Conservation (phyloP, 2,888 invertebrate genomes). For the Dioctria rufipes region DNA sequence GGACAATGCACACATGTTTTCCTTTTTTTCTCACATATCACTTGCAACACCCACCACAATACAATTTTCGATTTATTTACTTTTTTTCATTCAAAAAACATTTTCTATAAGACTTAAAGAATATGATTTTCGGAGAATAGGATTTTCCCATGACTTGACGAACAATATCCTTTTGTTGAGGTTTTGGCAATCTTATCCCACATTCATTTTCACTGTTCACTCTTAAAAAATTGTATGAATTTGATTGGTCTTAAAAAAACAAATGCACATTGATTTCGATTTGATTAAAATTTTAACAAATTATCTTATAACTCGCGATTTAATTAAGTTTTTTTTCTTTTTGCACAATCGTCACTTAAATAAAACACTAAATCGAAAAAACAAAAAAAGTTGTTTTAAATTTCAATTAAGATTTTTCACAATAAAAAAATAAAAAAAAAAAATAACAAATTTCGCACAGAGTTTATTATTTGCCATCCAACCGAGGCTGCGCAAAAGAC, state of each 20-base stretch:
- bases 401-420: background rate
- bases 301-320: too few species aligned
- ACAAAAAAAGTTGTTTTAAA: background rate
- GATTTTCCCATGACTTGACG: conserved; percentile 44
- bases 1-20: conserved; percentile 36
- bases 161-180: conserved; percentile 44
- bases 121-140: conserved; percentile 34
- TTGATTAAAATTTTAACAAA: background rate
- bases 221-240: background rate
- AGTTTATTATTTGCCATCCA: background rate
- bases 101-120: conserved; percentile 14
- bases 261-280: conserved; percentile 8
- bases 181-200: conserved; percentile 33
- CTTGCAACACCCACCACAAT: conserved; percentile 33
- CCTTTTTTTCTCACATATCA: conserved; percentile 33
- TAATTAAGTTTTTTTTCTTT: too few species aligned
- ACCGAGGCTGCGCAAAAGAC: conserved; percentile 4
- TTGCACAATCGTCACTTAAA: background rate
- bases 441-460: background rate
- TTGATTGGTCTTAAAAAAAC: background rate
- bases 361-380: background rate
- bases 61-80: conserved; percentile 33
- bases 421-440: background rate
- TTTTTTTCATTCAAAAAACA: conserved; percentile 14
- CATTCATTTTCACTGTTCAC: background rate